phyloP scores from a whole-genome alignment of 2,113 vertebrate species.

The Sylvietta virens region DNA sequence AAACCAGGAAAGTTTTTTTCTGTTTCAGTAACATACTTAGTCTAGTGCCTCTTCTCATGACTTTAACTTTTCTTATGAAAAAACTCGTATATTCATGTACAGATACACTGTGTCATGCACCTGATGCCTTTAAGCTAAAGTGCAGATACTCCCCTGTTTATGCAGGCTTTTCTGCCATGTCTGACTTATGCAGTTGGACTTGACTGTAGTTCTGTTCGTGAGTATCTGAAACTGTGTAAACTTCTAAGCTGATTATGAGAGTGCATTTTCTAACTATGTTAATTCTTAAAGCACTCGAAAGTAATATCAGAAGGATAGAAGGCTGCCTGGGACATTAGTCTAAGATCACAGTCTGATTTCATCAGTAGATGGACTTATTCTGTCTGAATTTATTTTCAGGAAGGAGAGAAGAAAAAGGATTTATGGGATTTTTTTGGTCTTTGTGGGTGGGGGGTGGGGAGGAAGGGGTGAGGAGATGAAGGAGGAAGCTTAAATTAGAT shows the following conservation, averaged over 20 bases:
- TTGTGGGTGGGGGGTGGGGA: fast-evolving
- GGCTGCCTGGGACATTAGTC: fast-evolving
- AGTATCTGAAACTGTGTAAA: background rate
- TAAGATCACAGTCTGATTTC: background rate
- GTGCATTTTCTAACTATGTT: background rate
- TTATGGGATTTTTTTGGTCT: background rate
- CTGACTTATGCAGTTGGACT: background rate
- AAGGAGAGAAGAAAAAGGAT: background rate
- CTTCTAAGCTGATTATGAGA: background rate
- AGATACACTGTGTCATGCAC: background rate
- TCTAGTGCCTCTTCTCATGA: background rate
- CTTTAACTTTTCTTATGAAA: background rate
- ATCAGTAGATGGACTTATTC: background rate
- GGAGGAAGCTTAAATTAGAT: background rate
- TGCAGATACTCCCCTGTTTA: background rate
- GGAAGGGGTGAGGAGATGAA: background rate
- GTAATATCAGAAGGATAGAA: background rate
- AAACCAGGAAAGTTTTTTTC: background rate
- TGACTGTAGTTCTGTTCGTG: background rate
- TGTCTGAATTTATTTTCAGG: background rate
- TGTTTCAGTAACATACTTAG: background rate
- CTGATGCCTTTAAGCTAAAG: background rate
- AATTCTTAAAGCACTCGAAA: background rate
- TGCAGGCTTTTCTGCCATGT: background rate
- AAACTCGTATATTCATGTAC: background rate